phyloP scores from a whole-genome alignment of 2,113 vertebrate genomes.

The Callorhinus ursinus region DNA sequence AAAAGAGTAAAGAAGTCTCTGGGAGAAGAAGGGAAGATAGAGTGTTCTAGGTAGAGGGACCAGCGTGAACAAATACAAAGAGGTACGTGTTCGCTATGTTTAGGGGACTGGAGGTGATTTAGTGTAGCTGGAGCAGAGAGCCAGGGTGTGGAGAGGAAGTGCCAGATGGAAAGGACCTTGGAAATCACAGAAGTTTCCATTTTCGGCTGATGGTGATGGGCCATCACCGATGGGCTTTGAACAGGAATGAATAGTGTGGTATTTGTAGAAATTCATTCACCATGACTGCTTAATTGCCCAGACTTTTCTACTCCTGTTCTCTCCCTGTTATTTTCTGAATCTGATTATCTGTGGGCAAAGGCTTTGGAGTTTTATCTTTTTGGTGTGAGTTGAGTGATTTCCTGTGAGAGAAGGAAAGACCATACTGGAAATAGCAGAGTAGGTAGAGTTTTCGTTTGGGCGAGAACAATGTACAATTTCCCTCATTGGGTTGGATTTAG shows the following conservation, averaged over 20 bases:
- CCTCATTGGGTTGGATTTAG: not conserved
- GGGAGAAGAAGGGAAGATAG: not conserved
- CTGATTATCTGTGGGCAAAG: slow-evolving; percentile 36
- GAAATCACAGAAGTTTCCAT: not conserved
- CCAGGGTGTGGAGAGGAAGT: not conserved
- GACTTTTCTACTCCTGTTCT: not conserved
- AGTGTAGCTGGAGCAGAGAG: not conserved
- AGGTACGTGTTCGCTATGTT: not conserved
- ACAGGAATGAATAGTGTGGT: not conserved
- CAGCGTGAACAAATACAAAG: not conserved
- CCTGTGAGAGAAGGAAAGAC: not conserved
- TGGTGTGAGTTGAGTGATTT: not conserved
- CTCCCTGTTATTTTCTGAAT: not conserved
- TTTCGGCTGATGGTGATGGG: not conserved
- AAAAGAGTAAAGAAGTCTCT: not conserved
- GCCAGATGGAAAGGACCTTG: not conserved
- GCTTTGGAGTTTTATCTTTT: slow-evolving; percentile 31
- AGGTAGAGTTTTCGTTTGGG: not conserved
- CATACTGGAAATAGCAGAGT: not conserved
- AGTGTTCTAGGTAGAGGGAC: not conserved
- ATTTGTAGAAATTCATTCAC: not conserved
- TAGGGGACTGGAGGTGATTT: not conserved
- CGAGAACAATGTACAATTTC: not conserved
- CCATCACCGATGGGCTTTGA: not conserved
- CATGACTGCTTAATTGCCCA: not conserved